Base-by-base conservation (phyloP, 2,888 invertebrate genomes). In the Protonemura montana region DNA sequence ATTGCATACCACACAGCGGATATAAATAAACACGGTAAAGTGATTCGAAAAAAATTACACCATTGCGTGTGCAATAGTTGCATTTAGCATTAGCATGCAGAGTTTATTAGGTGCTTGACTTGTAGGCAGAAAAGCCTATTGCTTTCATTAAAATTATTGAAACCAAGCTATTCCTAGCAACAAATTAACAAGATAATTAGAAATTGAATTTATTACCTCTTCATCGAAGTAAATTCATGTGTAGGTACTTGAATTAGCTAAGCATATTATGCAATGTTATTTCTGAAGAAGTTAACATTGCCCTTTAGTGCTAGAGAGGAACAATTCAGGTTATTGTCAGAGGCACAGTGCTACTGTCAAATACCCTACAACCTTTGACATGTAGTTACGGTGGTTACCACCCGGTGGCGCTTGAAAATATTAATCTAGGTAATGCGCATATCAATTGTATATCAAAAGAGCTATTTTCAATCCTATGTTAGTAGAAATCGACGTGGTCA, bases 71-170 rank as follows among this genome's bases (percentile, higher is more conserved):
- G 59, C 59, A 59, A 21, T 3, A 21, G 59, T 21, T 59, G 59
- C 59, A 13, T 59, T 13, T 21, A 16, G 21, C 59, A 59, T 59
- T 59, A 59, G 16, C 35, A 21, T 59, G 59, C 59, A 59, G n/a
- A n/a, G 16, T 59, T 59, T 59, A 59, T 59, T 59, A 21, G 59
- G 59, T 59, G 59, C 59, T 59, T 59, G 59, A 13, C 59, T 2
- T 7, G 59, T 59, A 59, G 1, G 21, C 7, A 59, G 16, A 59
- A 59, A 21, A 10, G 59, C 21, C 59, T 59, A 59, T 59, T 59
- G 59, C 59, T 59, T 59, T 59, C 59, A 59, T 59, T 59, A 59
- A 21, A 59, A 59, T 59, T 59, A 59, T 59, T 59, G 59, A 59
- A 59, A 59, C 16, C 59, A 59, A 13, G 59, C 59, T 16, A 59